Evolutionary conservation across 2,888 invertebrate genomes (phyloP), one percentile per base, ranked within the genome.

Genomic region (Oligia latruncula): DNA sequence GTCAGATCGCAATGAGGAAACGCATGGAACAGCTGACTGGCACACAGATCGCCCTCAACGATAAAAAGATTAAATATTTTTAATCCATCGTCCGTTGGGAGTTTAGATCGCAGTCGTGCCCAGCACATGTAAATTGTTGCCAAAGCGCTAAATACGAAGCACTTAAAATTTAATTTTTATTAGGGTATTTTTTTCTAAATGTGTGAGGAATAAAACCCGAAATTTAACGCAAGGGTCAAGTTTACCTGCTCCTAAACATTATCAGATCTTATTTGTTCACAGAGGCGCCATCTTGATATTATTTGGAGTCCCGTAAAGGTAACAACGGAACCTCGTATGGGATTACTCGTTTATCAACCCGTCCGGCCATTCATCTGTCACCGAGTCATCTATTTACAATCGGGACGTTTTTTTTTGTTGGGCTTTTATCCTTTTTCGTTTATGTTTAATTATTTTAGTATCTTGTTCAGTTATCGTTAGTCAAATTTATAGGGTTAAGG

Each of bases 261-360:
- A 93, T 94, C 94, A 90, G 94, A 94, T 94, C 91, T 88, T 89
- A 91, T 92, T 91, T 90, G 88, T 89, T 89, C 84, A 90, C 87
- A 83, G 90, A 92, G 94, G 93, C 93, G 94, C 94, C 94, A 94
- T 93, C 91, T 92, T 89, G 86, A 88, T 89, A 87, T 89, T 84
- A 86, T 87, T 88, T 86, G 74, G 90, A 78, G 86, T 87, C 85
- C 89, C 88, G 86, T 82, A 84, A 83, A 88, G 82, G 84, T 88
- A 83, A 83, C 79, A 88, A 87, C 84, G 83, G 87, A 90, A 82
- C 90, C 83, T 80, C 82, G 80, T 82, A 80, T 82, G 78, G 83
- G 86, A 79, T 86, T 83, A 88, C 81, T 89, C 86, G 87, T 89
- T 88, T 87, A 88, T 89, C 88, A 88, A 85, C 82, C 75, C 90